Percentiles rank a stretch among this genome's conserved stretches.
Evolutionary conservation across 2,888 invertebrate species (phyloP).

Genomic region (Cataglyphis livida): DNA sequence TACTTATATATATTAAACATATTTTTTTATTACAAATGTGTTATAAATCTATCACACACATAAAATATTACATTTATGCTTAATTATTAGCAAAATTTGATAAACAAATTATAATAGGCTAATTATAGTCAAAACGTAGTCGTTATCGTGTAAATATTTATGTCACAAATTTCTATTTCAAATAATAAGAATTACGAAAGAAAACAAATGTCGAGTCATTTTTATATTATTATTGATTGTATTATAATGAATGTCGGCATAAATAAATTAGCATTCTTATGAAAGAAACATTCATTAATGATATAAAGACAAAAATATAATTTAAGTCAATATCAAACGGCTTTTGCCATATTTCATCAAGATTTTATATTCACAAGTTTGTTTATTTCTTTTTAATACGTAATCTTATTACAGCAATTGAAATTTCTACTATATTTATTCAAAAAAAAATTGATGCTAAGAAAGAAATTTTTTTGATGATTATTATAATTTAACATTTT

Average conservation of each 20-base stretch:
- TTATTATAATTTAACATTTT: background rate
- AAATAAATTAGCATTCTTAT: background rate
- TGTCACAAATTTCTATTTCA: background rate
- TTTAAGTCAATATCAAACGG: background rate
- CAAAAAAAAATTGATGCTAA: background rate
- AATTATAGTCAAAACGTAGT: background rate
- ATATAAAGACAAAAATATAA: background rate
- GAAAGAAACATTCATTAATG: background rate
- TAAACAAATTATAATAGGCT: background rate
- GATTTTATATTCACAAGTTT: background rate
- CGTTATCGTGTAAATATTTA: background rate
- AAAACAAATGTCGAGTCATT: background rate
- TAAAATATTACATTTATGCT: background rate
- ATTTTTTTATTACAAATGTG: background rate
- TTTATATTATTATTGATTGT: slow-evolving; percentile 6
- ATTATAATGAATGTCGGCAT: background rate
- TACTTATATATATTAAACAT: background rate
- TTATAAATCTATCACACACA: background rate
- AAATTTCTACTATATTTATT: background rate
- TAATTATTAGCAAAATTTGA: background rate
- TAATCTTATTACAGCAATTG: background rate
- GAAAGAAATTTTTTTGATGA: background rate
- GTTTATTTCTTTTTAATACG: background rate
- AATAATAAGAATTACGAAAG: background rate
- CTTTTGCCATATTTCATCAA: background rate